Percentiles rank a stretch among this genome's conserved stretches.
phyloP scores from a whole-genome alignment of 2,888 invertebrate genomes.

The Alloplasta piceator region DNA sequence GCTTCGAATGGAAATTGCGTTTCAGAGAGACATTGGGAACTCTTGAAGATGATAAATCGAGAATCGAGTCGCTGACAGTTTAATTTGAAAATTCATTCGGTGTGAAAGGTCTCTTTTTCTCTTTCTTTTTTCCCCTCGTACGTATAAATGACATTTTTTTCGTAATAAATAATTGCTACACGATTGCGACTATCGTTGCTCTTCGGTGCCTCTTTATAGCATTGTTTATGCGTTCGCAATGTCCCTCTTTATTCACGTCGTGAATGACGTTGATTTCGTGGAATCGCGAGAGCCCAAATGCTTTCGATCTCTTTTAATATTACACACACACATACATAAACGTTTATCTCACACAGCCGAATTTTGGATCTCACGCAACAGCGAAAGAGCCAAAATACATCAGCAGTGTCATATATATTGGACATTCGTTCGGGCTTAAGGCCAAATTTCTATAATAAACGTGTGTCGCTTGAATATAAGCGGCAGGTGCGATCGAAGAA shows the following conservation, averaged over 20 bases:
- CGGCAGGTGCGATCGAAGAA: conserved; percentile 35
- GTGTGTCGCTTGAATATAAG: conserved; percentile 13
- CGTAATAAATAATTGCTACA: too few relatives aligned
- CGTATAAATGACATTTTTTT: background rate
- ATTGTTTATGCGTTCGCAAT: background rate
- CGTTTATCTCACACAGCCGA: conserved; percentile 6
- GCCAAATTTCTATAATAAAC: conserved; percentile 63
- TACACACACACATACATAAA: conserved; percentile 2
- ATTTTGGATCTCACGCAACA: conserved; percentile 8
- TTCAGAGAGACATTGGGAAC: conserved; percentile 10
- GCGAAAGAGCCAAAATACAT: conserved; percentile 35
- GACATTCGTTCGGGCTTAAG: conserved; percentile 47
- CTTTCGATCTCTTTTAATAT: conserved; percentile 14
- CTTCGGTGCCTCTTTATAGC: too few relatives aligned
- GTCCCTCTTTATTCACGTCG: background rate
- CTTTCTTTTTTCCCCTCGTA: conserved; percentile 1
- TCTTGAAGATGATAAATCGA: conserved; percentile 62
- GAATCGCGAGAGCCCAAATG: conserved; percentile 35
- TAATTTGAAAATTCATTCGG: conserved; percentile 64
- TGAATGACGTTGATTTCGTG: conserved; percentile 38
- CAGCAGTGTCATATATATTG: conserved; percentile 15
- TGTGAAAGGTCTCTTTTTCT: conserved; percentile 49
- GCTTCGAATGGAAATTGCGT: conserved; percentile 29
- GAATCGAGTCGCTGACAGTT: conserved; percentile 59
- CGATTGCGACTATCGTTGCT: too few relatives aligned